A percentile compares a stretch with the other conserved stretches of the same genome.
Conservation (phyloP, 2,888 invertebrate species). For the Drosophila nigricruria region DNA sequence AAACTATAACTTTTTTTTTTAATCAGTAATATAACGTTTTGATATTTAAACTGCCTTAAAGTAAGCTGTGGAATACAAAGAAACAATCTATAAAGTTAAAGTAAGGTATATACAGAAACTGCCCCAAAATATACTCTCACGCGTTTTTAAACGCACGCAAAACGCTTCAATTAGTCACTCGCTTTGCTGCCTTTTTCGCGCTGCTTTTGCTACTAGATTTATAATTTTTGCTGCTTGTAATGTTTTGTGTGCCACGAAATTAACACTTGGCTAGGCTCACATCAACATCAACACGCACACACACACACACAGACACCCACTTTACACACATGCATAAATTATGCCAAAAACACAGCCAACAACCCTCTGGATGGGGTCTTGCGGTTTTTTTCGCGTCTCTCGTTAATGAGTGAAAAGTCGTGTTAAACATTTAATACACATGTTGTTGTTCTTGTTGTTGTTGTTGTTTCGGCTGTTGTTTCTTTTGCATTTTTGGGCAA, state of each 20-base stretch:
- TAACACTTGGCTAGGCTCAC: constrained; percentile 70
- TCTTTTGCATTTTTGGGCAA: constrained; percentile 33
- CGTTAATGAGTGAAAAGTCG: constrained; percentile 79
- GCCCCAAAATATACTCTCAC: neutral
- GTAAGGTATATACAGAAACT: neutral
- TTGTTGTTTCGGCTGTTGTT: constrained; percentile 31
- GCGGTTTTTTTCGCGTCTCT: constrained; percentile 41
- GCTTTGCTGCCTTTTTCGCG: constrained; percentile 23
- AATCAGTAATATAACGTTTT: too few relatives aligned
- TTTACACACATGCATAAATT: constrained; percentile 70
- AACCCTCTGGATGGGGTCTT: constrained; percentile 51
- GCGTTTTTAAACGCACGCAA: constrained; percentile 58
- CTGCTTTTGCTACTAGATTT: constrained; percentile 9
- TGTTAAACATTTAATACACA: constrained; percentile 79
- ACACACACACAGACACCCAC: constrained; percentile 7
- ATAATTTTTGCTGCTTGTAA: constrained; percentile 27
- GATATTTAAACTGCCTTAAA: too few relatives aligned
- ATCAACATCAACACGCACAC: constrained; percentile 27
- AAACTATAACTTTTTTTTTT: neutral
- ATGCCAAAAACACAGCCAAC: constrained; percentile 77
- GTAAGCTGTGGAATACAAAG: neutral
- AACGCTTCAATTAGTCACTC: constrained; percentile 41
- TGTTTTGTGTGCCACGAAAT: constrained; percentile 61
- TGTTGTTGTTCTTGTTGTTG: constrained; percentile 43
- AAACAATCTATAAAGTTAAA: neutral